Evolutionary conservation across 2,113 vertebrate species (phyloP), one percentile per base, ranked within the genome.

Genomic region (Coptodon bakossiorum): DNA sequence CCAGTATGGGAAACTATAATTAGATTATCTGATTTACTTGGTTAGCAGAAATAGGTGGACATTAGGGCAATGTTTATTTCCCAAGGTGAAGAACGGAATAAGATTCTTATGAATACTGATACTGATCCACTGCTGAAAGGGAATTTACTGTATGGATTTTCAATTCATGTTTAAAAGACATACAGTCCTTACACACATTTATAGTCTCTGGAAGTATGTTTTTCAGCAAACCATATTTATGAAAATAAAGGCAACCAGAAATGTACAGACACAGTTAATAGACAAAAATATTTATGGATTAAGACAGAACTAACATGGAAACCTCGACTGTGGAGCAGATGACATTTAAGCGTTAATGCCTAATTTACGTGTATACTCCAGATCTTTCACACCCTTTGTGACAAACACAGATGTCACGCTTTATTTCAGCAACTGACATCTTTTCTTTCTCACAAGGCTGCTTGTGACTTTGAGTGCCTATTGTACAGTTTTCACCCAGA

Each of bases 391-490:
- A 91, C 88, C 19, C n/a, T 45, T 43, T 81, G 83, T 91, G 94
- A 91, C 93, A 93, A 91, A 86, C 22, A n/a, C 94, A 95, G 93
- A 91, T 90, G 92, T 71, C 38, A 6, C 27, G 36, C 59, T 90
- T 87, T 43, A 19, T 89, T 81, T 86, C 43, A 52, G 52, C 50
- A 61, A 19, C 31, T 87, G 85, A 89, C 85, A 91, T 81, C 90
- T 71, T 88, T 85, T 88, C 84, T 88, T 82, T 87, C 68, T 85
- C 40, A 89, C 66, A 88, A 83, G 88, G 59, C 94, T 96, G 94
- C 83, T 83, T 94, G 88, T 93, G 90, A 93, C 93, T 94, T 95
- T 86, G 83, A 95, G 93, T 91, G 82, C 50, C 90, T 89, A 53
- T 91, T 78, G 85, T 84, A 71, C 80, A 81, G 78, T 57, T 87